Evolutionary conservation across 1,140 invertebrate genomes (phyloP), one percentile per base, ranked within the genome.

Genomic region (Pseudachorutes palmiensis): DNA sequence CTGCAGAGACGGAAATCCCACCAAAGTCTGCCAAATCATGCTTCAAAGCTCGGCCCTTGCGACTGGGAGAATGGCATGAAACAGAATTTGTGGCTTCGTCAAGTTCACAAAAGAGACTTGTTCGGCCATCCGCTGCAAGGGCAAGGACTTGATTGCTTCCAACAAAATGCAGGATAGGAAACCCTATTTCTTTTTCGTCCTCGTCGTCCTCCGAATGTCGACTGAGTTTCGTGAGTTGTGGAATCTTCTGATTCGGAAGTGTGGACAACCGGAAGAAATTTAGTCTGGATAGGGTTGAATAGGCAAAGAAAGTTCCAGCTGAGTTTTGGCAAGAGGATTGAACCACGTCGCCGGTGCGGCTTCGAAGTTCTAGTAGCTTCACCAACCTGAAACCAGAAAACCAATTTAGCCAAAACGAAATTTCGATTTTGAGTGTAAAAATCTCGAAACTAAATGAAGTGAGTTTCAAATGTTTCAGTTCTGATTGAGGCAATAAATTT

Each of bases 311-410:
- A 32, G 1, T 30, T 68, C 72, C 72, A 16, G 30, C 55, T 1
- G 55, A 26, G 31, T 62, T 70, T 2, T 71, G 5, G 28, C 48
- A 65, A 1, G 69, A 57, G n/a, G 69, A 73, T 36, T 65, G 12
- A 29, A 73, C 67, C n/a, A 41, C 16, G 30, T 69, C 16, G 16
- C 36, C 33, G 28, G 29, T 33, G 2, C 36, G 31, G 19, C 67
- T 67, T 26, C 57, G 22, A n/a, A 73, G 49, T 32, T 73, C 65
- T 16, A 73, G n/a, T 2, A 71, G 5, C 55, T 68, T 69, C 24
- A 60, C 51, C 28, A 71, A 48, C 28, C 69, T 71, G 65, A 64
- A 65, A 64, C 12, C 26, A 65, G 30, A 28, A 3, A 63, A 63
- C 19, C 5, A n/a, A 45, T 45, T 9, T 45, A 45, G 9, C 36